phyloP scores from a whole-genome alignment of 2,113 vertebrate species.

The Tenrec ecaudatus region DNA sequence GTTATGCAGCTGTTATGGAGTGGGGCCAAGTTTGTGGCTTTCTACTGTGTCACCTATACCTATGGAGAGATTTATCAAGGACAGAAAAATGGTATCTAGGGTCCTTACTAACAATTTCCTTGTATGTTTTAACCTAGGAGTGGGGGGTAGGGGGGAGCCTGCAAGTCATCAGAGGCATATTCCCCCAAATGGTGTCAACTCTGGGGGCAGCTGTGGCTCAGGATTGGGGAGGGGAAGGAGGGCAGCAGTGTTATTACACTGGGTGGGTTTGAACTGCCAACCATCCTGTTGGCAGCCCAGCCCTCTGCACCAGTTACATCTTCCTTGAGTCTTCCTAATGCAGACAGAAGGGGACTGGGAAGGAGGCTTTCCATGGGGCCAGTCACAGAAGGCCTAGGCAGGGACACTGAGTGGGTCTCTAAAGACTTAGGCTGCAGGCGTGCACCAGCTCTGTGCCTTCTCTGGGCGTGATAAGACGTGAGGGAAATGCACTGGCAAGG shows the following conservation, averaged over 20 bases:
- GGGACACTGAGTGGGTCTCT: too few relatives aligned
- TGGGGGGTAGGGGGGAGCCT: background rate
- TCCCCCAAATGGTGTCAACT: background rate
- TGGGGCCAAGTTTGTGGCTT: background rate
- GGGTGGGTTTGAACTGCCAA: background rate
- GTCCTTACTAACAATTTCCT: conserved; percentile 6
- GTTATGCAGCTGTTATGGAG: background rate
- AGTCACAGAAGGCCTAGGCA: too few relatives aligned
- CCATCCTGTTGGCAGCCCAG: background rate
- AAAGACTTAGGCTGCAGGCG: background rate
- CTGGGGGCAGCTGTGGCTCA: background rate
- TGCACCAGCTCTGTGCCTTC: background rate
- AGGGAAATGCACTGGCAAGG: background rate
- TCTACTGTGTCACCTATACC: background rate
- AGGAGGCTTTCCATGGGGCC: background rate
- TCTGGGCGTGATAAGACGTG: rapidly evolving
- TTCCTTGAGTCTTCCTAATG: background rate
- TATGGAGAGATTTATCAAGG: background rate
- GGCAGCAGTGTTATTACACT: background rate
- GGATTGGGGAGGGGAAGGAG: background rate
- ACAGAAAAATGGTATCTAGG: conserved; percentile 27
- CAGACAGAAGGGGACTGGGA: background rate
- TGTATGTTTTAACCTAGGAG: conserved; percentile 37
- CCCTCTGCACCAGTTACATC: background rate
- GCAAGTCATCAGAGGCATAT: background rate